Evolutionary conservation across 2,797 vertebrate species (phyloP).

Genomic region (Vespertilio murinus): DNA sequence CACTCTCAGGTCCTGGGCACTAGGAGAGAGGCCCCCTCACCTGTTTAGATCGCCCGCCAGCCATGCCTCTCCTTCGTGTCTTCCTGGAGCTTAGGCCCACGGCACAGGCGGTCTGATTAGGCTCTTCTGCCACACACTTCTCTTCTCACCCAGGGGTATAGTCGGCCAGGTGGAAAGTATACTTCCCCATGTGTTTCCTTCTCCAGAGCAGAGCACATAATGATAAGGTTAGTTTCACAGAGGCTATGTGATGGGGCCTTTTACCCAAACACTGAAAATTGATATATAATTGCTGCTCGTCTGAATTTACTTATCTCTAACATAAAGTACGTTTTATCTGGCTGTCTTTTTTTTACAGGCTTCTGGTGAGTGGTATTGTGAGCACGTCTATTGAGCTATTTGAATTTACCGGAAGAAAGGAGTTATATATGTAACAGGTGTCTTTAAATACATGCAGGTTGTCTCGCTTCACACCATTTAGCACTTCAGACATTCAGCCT

Average conservation of each 20-base stretch:
- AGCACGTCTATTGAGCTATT: background rate
- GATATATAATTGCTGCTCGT: background rate
- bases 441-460: background rate
- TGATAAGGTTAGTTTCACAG: background rate
- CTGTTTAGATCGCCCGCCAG: background rate
- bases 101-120: background rate
- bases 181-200: background rate
- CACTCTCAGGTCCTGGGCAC: background rate
- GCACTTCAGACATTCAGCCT: background rate
- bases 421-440: background rate
- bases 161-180: background rate
- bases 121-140: background rate
- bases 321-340: constrained; percentile 21
- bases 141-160: background rate
- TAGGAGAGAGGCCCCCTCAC: background rate
- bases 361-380: background rate
- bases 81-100: background rate
- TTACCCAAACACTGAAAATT: background rate
- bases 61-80: background rate
- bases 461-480: background rate
- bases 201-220: background rate
- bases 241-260: background rate
- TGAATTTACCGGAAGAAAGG: constrained; percentile 22
- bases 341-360: background rate
- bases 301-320: constrained; percentile 31